Percentiles rank a stretch among this genome's conserved stretches.
Evolutionary conservation across 1,140 invertebrate genomes (phyloP).

Genomic region (Drosophila athabasca): DNA sequence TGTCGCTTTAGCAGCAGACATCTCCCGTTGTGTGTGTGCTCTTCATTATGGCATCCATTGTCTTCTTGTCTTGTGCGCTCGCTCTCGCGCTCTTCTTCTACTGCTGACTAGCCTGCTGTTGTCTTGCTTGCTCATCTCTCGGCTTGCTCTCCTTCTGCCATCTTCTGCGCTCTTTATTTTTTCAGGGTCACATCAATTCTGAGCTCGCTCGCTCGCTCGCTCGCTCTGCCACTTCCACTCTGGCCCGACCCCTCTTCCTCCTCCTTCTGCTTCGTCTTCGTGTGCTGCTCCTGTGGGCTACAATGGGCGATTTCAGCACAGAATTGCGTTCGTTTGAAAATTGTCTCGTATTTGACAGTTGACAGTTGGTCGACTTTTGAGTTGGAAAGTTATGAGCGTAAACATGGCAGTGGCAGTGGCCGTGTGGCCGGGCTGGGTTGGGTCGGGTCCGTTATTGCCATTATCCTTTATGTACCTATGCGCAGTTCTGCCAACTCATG

Average conservation of each 20-base stretch:
- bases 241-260: neutral
- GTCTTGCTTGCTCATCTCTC: constrained; percentile 24
- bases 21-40: constrained; percentile 42
- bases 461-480: constrained; percentile 29
- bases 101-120: neutral
- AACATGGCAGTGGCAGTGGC: constrained; percentile 62
- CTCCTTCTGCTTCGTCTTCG: neutral
- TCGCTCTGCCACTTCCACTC: neutral
- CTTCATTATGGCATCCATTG: constrained; percentile 76
- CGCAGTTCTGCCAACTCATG: constrained; percentile 43
- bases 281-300: too few species aligned
- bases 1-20: constrained; percentile 19
- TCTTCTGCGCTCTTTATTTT: constrained; percentile 31
- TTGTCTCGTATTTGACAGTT: constrained; percentile 80
- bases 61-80: constrained; percentile 47
- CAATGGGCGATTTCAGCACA: constrained; percentile 12
- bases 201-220: constrained; percentile 6
- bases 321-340: constrained; percentile 46
- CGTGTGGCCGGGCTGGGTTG: neutral
- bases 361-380: constrained; percentile 82
- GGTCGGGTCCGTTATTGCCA: constrained; percentile 42
- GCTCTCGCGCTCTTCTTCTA: constrained; percentile 37
- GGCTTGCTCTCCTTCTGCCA: constrained; percentile 55
- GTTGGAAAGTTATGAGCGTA: constrained; percentile 82
- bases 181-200: constrained; percentile 66